Base-by-base conservation (phyloP, 2,113 vertebrate genomes). In the Pholis gunnellus region DNA sequence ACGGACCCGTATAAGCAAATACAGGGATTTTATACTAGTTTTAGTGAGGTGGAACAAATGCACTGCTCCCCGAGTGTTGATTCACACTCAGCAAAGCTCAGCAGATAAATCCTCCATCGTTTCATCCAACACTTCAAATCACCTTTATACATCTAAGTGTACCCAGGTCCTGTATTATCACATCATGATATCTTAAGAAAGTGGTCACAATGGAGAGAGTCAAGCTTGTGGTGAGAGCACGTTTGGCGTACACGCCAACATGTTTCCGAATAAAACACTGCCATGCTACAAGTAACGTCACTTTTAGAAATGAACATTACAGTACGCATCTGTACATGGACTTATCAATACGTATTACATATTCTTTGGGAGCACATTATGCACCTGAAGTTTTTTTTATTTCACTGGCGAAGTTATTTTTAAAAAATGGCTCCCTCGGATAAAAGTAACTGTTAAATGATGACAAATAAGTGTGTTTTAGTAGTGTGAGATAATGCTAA, bases 191-290 rank as follows among this genome's bases (percentile, higher is more conserved):
- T 76, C 64, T 75, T 22, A 25, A 77, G 56, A 48, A 57, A 22
- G 9, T 10, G 65, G n/a, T 75, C 11, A 82, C 34, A 54, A 6
- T 71, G 13, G 73, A 82, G 66, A 75, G 42, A 78, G 67, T 78
- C 38, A 2, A 73, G 40, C 75, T 46, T 78, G 79, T 34, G 74
- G 89, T 71, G 9, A 67, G 61, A 75, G 14, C 29, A 22, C 34
- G 74, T 65, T 83, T 76, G 29, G 48, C 72, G 60, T 70, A 64
- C 73, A 87, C 76, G 46, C 20, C 38, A 60, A 13, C 11, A 25
- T 61, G 69, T 31, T 34, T 81, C 60, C 44, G 6, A 56, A 42
- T 70, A 71, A 71, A 81, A 79, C 74, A 74, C 7, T 34, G 27
- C 67, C 70, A 71, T 38, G 70, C 44, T 68, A 81, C 78, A 82